phyloP scores from a whole-genome alignment of 53 echinoderm and acorn worm genomes.

The Paelopatides confundens region DNA sequence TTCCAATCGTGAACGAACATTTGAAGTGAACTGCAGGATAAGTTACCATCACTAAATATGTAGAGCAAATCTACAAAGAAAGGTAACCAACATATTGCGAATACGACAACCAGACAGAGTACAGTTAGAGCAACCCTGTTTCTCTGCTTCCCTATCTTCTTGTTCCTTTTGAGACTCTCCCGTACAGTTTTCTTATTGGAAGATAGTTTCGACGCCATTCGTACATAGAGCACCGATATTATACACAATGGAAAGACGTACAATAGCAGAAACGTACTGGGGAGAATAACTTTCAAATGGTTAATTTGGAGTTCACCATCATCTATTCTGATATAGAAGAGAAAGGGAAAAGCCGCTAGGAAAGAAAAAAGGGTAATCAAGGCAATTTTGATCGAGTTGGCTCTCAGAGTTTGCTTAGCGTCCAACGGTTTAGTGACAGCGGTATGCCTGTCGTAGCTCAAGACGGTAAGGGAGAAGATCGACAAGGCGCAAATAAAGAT shows the following conservation, averaged over 20 bases:
- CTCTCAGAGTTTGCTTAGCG: not conserved
- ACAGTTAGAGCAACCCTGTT: not conserved
- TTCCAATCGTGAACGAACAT: not conserved
- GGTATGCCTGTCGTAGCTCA: slow-evolving; percentile 21
- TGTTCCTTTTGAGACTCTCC: not conserved
- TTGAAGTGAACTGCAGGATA: too few relatives aligned
- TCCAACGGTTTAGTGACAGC: not conserved
- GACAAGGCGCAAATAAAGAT: slow-evolving; percentile 10
- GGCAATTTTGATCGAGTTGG: not conserved
- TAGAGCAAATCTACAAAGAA: not conserved
- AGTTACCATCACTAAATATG: too few relatives aligned
- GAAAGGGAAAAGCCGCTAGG: not conserved
- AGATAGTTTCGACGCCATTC: not conserved
- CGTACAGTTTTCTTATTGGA: not conserved
- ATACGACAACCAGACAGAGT: not conserved
- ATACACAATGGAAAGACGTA: not conserved
- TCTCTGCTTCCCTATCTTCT: slow-evolving; percentile 5
- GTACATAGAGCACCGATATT: not conserved
- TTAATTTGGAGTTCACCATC: not conserved
- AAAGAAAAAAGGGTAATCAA: not conserved
- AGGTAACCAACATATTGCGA: slow-evolving; percentile 8
- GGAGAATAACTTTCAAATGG: not conserved
- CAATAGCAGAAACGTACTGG: not conserved
- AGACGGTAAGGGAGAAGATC: not conserved
- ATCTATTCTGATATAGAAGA: not conserved